These are phyloP conservation scores for Anniella stebbinsi DNA, from an alignment of 2,797 vertebrate genomes.

Conservation along the genomic window DNA sequence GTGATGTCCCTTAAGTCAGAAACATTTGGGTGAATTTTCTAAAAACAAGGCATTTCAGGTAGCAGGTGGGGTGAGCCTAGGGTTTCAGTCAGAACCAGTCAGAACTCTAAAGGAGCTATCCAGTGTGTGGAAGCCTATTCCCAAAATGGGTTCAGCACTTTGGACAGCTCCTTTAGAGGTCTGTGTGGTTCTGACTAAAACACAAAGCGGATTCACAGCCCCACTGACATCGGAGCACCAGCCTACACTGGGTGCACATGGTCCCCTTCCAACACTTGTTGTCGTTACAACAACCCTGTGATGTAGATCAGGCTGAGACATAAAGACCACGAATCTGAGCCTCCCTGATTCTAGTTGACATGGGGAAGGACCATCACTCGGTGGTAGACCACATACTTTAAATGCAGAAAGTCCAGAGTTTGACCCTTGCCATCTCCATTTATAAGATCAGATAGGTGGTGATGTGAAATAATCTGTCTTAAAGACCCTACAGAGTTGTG, in stretches of 20 bases:
- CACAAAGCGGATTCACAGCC: too few species aligned
- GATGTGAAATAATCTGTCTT: not conserved
- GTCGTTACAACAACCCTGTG: not conserved
- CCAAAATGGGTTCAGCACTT: too few species aligned
- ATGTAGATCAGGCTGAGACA: not conserved
- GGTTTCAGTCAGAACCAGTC: too few species aligned
- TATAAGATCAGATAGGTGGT: not conserved
- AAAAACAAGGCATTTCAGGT: not conserved
- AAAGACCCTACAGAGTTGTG: not conserved
- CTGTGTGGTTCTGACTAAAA: too few species aligned
- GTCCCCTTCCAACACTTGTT: not conserved
- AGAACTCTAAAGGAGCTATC: too few species aligned
- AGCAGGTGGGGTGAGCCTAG: not conserved
- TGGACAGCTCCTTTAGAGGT: too few species aligned
- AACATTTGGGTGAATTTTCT: rapidly evolving
- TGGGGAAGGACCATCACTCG: not conserved
- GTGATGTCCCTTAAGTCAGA: not conserved
- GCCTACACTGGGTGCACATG: not conserved
- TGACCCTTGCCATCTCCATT: not conserved
- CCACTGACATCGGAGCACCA: too few species aligned
- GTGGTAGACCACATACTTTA: not conserved
- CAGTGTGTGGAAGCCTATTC: too few species aligned
- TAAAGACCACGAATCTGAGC: not conserved
- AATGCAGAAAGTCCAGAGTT: not conserved
- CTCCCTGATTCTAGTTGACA: not conserved